Percentiles rank a stretch among this genome's conserved stretches.
phyloP scores from a whole-genome alignment of 2,797 vertebrate species.

The Hippoglossus hippoglossus region DNA sequence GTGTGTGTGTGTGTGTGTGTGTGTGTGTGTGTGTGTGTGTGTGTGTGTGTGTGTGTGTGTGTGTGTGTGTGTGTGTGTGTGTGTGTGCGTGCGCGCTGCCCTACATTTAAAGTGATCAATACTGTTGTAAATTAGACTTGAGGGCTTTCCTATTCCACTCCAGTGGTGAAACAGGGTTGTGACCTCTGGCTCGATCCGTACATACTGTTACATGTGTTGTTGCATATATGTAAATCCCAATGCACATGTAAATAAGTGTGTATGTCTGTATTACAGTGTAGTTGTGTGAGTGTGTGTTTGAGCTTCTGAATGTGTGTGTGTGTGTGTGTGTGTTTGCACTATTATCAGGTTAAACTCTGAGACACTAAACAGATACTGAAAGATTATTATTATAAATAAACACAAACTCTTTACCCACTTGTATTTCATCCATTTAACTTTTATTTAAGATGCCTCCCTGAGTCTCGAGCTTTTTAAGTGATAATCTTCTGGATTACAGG shows the following conservation, averaged over 20 bases:
- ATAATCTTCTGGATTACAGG: too few relatives aligned
- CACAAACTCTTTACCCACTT: too few relatives aligned
- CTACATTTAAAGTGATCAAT: slow-evolving; percentile 64
- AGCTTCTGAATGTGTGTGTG: neutral
- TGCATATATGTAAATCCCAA: neutral
- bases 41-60: neutral
- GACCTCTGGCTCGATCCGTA: slow-evolving; percentile 33
- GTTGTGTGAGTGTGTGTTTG: neutral
- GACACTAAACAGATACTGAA: too few relatives aligned
- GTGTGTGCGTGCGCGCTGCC: slow-evolving; percentile 28
- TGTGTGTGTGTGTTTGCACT: too few relatives aligned
- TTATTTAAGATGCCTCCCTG: too few relatives aligned
- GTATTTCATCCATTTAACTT: too few relatives aligned
- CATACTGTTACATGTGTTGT: neutral
- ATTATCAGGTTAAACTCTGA: too few relatives aligned
- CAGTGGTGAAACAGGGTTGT: neutral
- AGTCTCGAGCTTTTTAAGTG: too few relatives aligned
- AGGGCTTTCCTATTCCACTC: slow-evolving; percentile 31
- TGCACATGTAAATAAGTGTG: neutral
- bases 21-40: slow-evolving; percentile 4
- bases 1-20: slow-evolving; percentile 6
- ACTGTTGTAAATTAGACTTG: slow-evolving; percentile 40
- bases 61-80: neutral
- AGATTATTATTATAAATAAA: too few relatives aligned
- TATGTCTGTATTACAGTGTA: too few relatives aligned